phyloP scores from a whole-genome alignment of 2,797 vertebrate genomes.

The Sebastes dallii region DNA sequence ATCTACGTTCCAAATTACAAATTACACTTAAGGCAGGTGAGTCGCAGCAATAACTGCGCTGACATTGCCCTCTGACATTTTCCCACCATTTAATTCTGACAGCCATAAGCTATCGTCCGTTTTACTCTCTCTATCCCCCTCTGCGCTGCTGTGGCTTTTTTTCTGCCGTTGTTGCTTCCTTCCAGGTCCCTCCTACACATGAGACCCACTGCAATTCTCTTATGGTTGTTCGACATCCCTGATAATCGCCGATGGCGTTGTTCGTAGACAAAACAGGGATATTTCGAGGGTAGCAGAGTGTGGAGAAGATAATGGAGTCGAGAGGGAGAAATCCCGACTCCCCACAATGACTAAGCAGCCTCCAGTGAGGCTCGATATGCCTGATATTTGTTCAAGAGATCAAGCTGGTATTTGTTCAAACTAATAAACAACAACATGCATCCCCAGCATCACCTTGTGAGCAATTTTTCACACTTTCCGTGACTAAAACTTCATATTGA shows the following conservation, averaged over 20 bases:
- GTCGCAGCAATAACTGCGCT: slow-evolving; percentile 61
- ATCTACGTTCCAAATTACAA: slow-evolving; percentile 57
- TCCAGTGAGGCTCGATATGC: slow-evolving; percentile 55
- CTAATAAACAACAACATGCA: slow-evolving; percentile 51
- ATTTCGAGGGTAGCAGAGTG: slow-evolving; percentile 57
- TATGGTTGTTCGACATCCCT: slow-evolving; percentile 57
- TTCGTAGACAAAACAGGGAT: slow-evolving; percentile 65
- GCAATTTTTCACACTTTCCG: slow-evolving; percentile 24
- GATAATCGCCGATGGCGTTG: slow-evolving; percentile 58
- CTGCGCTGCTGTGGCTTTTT: not conserved
- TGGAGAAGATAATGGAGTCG: slow-evolving; percentile 70
- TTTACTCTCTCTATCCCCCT: slow-evolving; percentile 20
- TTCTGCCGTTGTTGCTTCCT: slow-evolving; percentile 24
- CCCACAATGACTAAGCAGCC: slow-evolving; percentile 66
- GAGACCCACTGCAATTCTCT: slow-evolving; percentile 44
- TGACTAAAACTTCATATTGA: slow-evolving; percentile 16
- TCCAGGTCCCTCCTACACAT: slow-evolving; percentile 45
- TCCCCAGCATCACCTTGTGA: slow-evolving; percentile 3
- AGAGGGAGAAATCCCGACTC: slow-evolving; percentile 61
- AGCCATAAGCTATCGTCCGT: slow-evolving; percentile 56
- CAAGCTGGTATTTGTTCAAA: slow-evolving; percentile 44
- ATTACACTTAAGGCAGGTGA: slow-evolving; percentile 69
- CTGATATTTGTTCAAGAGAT: slow-evolving; percentile 64
- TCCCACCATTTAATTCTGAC: slow-evolving; percentile 68
- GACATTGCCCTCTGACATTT: slow-evolving; percentile 66